Evolutionary conservation across 2,113 vertebrate genomes (phyloP), one percentile per base, ranked within the genome.

Genomic region (Choloepus hoffmanni): DNA sequence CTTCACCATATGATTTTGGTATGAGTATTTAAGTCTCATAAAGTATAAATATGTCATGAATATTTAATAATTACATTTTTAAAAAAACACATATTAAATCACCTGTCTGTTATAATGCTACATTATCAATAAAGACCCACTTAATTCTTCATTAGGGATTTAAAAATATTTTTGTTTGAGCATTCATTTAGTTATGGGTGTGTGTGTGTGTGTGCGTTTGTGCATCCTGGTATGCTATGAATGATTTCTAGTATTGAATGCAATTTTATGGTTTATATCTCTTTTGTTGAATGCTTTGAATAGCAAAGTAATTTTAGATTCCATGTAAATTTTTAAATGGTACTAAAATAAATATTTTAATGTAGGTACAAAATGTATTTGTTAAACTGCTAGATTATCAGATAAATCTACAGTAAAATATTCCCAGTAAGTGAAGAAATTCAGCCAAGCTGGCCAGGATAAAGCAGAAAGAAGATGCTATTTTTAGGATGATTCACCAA

Each of bases 1-100:
- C 96, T 97, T 96, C 95, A 90, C 94, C 97, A 97, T 96, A 98
- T 97, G 97, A 97, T 97, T 96, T 97, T 93, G 33, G 45, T 90
- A 90, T 95, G 92, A 96, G 76, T 74, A 89, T 93, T 97, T 96
- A 95, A 91, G 90, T 84, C 94, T 92, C 74, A 79, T 97, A 95
- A 97, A 94, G 65, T 60, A 95, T 85, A 36, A 96, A 77, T 93
- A 94, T 88, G 74, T 95, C 97, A 97, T 97, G 89, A 96, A 98
- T 97, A 97, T 97, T 98, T 96, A 96, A 97, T 94, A 94, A 97
- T 97, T 94, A 28, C 74, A 88, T 92, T 96, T 96, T 97, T n/a
- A 6, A 97, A 94, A 88, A 91, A 96, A 93, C 67, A 96, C 84
- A 97, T 90, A 95, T 96, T 95, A 96, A 97, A 98, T 97, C 76